Conservation (phyloP, 35 echinoderm and acorn worm species). For the Diadema setosum region DNA sequence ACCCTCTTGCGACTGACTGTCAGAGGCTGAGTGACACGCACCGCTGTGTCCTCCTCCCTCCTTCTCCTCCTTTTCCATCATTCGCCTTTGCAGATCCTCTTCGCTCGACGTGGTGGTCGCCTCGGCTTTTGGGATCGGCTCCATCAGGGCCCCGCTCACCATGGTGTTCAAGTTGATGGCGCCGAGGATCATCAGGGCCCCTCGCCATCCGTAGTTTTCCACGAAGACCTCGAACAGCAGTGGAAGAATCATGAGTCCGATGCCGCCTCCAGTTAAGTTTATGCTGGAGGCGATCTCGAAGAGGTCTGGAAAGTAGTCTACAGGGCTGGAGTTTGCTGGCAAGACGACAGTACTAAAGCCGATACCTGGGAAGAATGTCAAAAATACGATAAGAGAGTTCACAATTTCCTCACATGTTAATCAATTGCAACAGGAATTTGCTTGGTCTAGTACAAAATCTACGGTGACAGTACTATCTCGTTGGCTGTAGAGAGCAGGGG, state of each 20-base stretch:
- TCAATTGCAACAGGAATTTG: too few species aligned
- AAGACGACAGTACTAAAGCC: neutral
- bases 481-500: too few species aligned
- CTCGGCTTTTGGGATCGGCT: neutral
- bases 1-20: neutral
- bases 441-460: too few species aligned
- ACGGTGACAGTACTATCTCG: too few species aligned
- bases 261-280: neutral
- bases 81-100: neutral
- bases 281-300: neutral
- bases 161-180: neutral
- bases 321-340: conserved; percentile 2
- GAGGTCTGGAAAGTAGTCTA: neutral
- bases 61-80: neutral
- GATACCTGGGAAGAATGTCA: neutral
- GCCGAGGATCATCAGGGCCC: neutral
- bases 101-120: neutral
- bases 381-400: too few species aligned
- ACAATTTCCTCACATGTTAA: too few species aligned
- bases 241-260: neutral
- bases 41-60: neutral
- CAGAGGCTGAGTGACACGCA: neutral
- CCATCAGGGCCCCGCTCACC: conserved; percentile 4
- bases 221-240: conserved; percentile 12
- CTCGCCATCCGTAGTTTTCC: neutral